A percentile compares a stretch with the other conserved stretches of the same genome.
These are phyloP conservation scores for Dryobota labecula DNA, from an alignment of 2,888 invertebrate species.

Conservation along the genomic window DNA sequence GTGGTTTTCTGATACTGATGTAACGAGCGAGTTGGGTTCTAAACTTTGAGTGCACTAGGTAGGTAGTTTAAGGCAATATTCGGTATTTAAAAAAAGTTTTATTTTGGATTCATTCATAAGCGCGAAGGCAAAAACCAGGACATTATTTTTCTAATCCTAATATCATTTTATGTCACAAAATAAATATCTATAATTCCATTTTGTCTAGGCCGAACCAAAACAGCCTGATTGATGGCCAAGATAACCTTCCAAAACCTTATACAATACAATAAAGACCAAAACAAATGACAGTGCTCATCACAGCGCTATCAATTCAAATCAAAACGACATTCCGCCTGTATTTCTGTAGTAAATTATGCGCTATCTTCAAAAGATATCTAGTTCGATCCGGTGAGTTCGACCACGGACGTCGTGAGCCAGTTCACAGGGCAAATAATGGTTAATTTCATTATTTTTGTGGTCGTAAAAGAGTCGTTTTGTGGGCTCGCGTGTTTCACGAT, in stretches of 20 bases:
- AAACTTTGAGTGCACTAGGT: neutral
- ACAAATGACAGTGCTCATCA: constrained; percentile 47
- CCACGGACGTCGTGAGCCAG: constrained; percentile 68
- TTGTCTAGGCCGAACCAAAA: constrained; percentile 1
- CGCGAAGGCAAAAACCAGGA: neutral
- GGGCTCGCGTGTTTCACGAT: constrained; percentile 77
- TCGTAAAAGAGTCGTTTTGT: constrained; percentile 76
- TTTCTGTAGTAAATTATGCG: constrained; percentile 43
- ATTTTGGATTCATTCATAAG: neutral
- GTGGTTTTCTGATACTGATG: neutral
- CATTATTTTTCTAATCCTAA: neutral
- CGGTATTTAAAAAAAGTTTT: too few relatives aligned
- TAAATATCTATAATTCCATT: constrained; percentile 15
- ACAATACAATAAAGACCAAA: constrained; percentile 31
- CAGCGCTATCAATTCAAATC: constrained; percentile 51
- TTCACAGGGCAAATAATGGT: constrained; percentile 74
- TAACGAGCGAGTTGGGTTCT: neutral
- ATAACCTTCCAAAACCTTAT: constrained; percentile 42
- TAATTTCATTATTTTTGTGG: constrained; percentile 86
- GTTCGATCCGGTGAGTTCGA: constrained; percentile 48
- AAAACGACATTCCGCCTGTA: constrained; percentile 33
- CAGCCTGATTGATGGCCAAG: constrained; percentile 44
- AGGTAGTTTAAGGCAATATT: too few relatives aligned
- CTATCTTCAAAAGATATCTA: constrained; percentile 56
- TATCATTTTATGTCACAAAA: constrained; percentile 5